phyloP scores from a whole-genome alignment of 2,113 vertebrate species.

The Prionailurus bengalensis region DNA sequence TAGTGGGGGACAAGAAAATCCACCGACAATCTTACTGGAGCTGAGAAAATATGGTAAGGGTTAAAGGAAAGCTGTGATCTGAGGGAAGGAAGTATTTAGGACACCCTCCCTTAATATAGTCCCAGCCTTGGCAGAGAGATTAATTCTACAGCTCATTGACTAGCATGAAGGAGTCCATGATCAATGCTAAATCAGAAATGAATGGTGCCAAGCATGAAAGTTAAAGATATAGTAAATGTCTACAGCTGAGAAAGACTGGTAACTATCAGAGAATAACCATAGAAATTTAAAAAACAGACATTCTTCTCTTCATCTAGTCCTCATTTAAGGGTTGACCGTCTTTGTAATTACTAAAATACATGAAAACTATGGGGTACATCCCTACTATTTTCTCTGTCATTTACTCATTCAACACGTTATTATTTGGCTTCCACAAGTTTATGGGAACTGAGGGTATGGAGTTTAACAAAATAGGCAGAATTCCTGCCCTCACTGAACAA shows the following conservation, averaged over 20 bases:
- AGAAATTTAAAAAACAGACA: background rate
- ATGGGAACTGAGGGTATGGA: background rate
- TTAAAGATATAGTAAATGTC: background rate
- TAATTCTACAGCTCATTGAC: background rate
- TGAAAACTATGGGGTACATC: background rate
- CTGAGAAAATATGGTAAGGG: background rate
- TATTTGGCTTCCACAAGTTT: background rate
- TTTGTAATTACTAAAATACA: background rate
- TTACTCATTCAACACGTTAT: background rate
- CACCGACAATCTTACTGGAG: background rate
- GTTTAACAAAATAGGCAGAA: background rate
- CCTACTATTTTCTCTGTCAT: background rate
- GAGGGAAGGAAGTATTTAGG: background rate
- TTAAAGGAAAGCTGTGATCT: background rate
- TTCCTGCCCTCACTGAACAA: background rate
- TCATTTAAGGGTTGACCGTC: background rate
- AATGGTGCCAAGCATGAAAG: background rate
- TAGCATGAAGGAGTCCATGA: background rate
- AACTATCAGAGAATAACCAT: background rate
- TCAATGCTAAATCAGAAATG: background rate
- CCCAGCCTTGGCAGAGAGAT: background rate
- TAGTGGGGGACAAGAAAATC: background rate
- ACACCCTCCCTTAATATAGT: background rate
- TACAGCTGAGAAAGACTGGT: background rate
- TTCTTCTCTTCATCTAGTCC: background rate